Base-by-base conservation (phyloP, 2,888 invertebrate species). In the Philaethria dido region DNA sequence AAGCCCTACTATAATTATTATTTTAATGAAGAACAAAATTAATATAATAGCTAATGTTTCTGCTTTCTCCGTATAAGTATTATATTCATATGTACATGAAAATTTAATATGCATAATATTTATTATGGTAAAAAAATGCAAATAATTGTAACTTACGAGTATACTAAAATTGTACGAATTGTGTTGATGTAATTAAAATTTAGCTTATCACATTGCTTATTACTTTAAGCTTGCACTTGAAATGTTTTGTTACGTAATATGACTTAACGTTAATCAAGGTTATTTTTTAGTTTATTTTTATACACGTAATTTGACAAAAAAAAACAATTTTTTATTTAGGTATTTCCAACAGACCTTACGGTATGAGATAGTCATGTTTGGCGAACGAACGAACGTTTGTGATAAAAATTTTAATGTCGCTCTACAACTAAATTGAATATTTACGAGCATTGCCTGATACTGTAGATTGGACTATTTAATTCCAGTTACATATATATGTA, bases 381-480 rank as follows among this genome's bases (percentile, higher is more conserved):
- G 47, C 33, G 61, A 29, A 18, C 48, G n/a, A n/a, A n/a, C n/a
- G n/a, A n/a, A n/a, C n/a, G n/a, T n/a, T n/a, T n/a, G 61, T 48
- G 36, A 36, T 36, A 48, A 64, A 64, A 48, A 29, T 59, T 36
- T 42, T 50, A 44, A 60, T 50, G 14, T 36, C 29, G 39, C 29
- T 29, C 22, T 47, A 47, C 47, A 16, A 45, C 33, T 14, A 22
- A 57, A 20, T 62, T 22, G 6, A 33, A 55, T 55, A 64, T 64
- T 63, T 47, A 57, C 22, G 55, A 64, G 55, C 22, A 18, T 44
- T 42, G 18, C 52, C n/a, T n/a, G 36, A 55, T 39, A 33, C 16
- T 54, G 45, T 47, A 16, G 14, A 14, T 14, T 36, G 4, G 36
- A 54, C 22, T n/a, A 42, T 57, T 22, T 11, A 39, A 39, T 39